phyloP scores from a whole-genome alignment of 2,888 invertebrate species.

The Tachina fera region DNA sequence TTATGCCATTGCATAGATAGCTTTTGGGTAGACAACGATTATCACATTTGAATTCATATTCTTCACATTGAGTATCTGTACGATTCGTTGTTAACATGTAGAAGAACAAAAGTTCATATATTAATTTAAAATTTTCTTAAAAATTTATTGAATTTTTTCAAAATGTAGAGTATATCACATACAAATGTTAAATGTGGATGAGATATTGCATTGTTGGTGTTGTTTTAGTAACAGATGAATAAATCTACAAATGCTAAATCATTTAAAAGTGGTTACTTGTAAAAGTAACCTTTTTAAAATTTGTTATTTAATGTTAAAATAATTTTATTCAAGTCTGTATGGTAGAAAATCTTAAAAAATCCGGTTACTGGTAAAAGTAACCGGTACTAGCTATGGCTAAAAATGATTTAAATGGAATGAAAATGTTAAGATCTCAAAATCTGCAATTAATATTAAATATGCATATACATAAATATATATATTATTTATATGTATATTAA shows the following conservation, averaged over 20 bases:
- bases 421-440: no score
- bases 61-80: slow-evolving; percentile 72
- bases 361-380: background rate
- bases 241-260: slow-evolving; percentile 34
- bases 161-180: slow-evolving; percentile 18
- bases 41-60: slow-evolving; percentile 86
- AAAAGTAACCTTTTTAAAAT: slow-evolving; percentile 22
- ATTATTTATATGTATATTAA: no score
- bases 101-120: slow-evolving; percentile 48
- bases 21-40: slow-evolving; percentile 85
- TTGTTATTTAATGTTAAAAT: background rate
- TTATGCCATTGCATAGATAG: slow-evolving; percentile 85
- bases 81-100: slow-evolving; percentile 53
- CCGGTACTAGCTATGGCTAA: background rate
- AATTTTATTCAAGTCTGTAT: background rate
- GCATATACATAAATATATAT: no score
- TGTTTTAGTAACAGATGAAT: slow-evolving; percentile 64
- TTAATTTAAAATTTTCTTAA: slow-evolving; percentile 35
- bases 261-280: slow-evolving; percentile 28
- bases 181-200: slow-evolving; percentile 61
- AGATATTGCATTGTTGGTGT: slow-evolving; percentile 31
- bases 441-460: no score
- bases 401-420: no score
- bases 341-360: no score
- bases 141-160: background rate